Evolutionary conservation across 2,113 vertebrate genomes (phyloP).

Genomic region (Silurus glanis): DNA sequence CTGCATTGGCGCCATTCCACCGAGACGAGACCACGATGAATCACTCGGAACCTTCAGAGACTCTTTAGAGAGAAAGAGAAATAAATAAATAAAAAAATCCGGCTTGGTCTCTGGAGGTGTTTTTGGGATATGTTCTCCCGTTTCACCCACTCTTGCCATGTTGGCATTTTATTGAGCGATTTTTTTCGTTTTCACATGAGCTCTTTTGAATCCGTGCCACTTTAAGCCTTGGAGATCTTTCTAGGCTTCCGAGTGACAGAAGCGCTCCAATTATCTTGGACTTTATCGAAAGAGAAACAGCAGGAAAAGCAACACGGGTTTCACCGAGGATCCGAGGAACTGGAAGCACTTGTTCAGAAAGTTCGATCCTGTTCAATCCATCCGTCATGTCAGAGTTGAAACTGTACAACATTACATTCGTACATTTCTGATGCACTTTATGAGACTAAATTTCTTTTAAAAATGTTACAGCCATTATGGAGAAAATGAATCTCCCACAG

Average conservation of each 20-base stretch:
- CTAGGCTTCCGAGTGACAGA: neutral
- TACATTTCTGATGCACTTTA: neutral
- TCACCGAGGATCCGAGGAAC: neutral
- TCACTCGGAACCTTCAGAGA: conserved; percentile 5
- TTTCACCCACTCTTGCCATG: conserved; percentile 11
- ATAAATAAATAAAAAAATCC: neutral
- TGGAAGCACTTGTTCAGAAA: neutral
- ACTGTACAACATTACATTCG: neutral
- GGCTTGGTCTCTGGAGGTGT: neutral
- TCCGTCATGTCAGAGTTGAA: too few relatives aligned
- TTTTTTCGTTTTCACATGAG: neutral
- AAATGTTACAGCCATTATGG: neutral
- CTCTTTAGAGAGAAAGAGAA: neutral
- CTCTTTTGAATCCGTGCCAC: neutral
- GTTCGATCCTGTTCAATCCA: neutral
- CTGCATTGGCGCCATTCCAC: neutral
- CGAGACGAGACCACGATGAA: neutral
- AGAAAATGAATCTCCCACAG: neutral
- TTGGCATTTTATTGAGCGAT: neutral
- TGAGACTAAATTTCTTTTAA: neutral
- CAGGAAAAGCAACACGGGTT: neutral
- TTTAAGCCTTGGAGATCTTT: neutral
- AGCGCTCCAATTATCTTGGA: neutral
- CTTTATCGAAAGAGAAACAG: neutral
- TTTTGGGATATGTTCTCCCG: neutral